A percentile compares a stretch with the other conserved stretches of the same genome.
These are phyloP conservation scores for Chrysolina americana DNA, from an alignment of 2,888 invertebrate genomes.

Conservation along the genomic window DNA sequence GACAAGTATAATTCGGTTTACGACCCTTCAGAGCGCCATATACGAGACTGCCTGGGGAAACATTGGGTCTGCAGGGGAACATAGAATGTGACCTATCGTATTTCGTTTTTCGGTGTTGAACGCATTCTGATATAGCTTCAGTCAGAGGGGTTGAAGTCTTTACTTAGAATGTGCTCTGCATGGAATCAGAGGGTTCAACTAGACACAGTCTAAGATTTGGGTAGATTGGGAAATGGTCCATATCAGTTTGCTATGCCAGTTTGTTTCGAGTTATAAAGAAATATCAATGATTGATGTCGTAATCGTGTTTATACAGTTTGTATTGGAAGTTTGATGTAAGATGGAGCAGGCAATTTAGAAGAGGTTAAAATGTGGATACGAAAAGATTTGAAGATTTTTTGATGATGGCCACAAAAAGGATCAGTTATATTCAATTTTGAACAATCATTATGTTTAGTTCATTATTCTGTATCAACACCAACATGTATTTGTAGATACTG, in stretches of 20 bases:
- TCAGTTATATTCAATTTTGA: no score
- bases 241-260: constrained; percentile 52
- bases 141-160: neutral
- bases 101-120: constrained; percentile 8
- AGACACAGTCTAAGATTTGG: constrained; percentile 51
- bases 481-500: no score
- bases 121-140: constrained; percentile 45
- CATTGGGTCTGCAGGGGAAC: neutral
- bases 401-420: no score
- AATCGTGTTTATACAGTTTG: constrained; percentile 42
- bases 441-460: no score
- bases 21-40: constrained; percentile 56
- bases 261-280: constrained; percentile 49
- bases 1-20: constrained; percentile 68
- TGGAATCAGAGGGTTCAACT: neutral
- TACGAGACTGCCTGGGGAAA: constrained; percentile 36
- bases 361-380: no score
- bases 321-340: neutral
- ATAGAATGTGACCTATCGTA: constrained; percentile 18
- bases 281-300: constrained; percentile 46
- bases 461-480: no score
- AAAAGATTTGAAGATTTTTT: no score
- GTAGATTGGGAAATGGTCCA: constrained; percentile 55
- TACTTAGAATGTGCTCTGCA: neutral
- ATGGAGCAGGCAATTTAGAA: no score